Evolutionary conservation across 2,888 invertebrate species (phyloP), one percentile per base, ranked within the genome.

Genomic region (Drosophila colorata): DNA sequence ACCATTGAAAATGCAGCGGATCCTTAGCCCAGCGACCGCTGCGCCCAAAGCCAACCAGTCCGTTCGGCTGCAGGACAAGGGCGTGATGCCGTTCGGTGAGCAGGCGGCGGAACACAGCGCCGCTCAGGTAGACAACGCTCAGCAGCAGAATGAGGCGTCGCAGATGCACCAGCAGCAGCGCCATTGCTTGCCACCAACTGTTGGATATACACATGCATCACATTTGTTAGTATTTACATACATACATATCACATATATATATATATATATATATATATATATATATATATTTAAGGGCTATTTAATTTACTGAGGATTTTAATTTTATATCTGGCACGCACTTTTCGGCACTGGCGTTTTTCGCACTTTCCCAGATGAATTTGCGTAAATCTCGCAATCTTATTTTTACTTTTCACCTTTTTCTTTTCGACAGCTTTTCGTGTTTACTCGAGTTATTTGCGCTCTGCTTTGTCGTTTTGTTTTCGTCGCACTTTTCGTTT

Each of bases 141-240:
- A 91, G 85, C 49, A 92, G 76, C 18, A 92, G 80, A 69, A 92
- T 91, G 38, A 92, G 86, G 57, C 92, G 91, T 33, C 92, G 90
- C 74, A 92, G 75, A 70, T 92, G 92, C 38, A 92, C 89, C 61
- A 92, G 63, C 37, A 91, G 59, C 63, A 92, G 80, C 38, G 90
- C 92, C 92, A 92, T 92, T 20, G 14, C 1, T 11, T 4, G 38
- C 56, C 47, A 38, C 41, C 71, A 64, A 64, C 64, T 58, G 47
- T 33, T 14, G 43, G 23, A 46, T 33, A 40, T 25, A 33, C 4
- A 51, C 9, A 40, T 5, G 16, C 16, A 9, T 13, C 13, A 59
- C 18, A 56, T 23, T 31, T 5, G 20, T 41, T 13, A 33, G 9
- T 9, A 28, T 28, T 9, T 28, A 28, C 9, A 11, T n/a, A n/a